Evolutionary conservation across 2,888 invertebrate genomes (phyloP).

Genomic region (Trisateles emortualis): DNA sequence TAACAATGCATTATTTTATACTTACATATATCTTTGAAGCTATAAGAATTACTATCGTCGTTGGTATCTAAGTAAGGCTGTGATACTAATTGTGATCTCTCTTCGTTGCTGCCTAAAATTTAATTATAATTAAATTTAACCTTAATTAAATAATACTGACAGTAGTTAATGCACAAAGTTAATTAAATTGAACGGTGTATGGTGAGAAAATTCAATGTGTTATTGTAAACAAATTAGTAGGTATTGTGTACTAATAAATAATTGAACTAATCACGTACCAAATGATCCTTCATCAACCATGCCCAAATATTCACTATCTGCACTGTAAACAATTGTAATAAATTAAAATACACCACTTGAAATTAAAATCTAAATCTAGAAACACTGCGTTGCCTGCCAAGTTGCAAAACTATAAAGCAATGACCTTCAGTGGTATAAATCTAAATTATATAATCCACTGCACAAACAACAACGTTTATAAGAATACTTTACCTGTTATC

Average conservation of each 20-base stretch:
- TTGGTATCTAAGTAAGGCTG: constrained; percentile 86
- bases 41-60: constrained; percentile 70
- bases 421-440: constrained; percentile 77
- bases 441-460: constrained; percentile 74
- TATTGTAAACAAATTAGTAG: constrained; percentile 33
- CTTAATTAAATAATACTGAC: constrained; percentile 44
- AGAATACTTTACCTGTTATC: constrained; percentile 86
- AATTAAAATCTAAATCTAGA: constrained; percentile 51
- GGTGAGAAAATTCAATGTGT: constrained; percentile 30
- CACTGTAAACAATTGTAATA: constrained; percentile 72
- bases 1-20: constrained; percentile 22
- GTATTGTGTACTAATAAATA: background rate
- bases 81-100: constrained; percentile 85
- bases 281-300: constrained; percentile 79
- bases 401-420: constrained; percentile 69
- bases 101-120: constrained; percentile 75
- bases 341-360: constrained; percentile 47
- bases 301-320: constrained; percentile 78
- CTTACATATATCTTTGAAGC: constrained; percentile 78
- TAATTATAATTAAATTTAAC: constrained; percentile 68
- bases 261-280: constrained; percentile 60
- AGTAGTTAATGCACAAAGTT: constrained; percentile 33
- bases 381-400: constrained; percentile 67
- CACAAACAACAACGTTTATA: constrained; percentile 39
- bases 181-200: constrained; percentile 56